These are phyloP conservation scores for Seriola aureovittata DNA, from an alignment of 2,113 vertebrate species.

Conservation along the genomic window DNA sequence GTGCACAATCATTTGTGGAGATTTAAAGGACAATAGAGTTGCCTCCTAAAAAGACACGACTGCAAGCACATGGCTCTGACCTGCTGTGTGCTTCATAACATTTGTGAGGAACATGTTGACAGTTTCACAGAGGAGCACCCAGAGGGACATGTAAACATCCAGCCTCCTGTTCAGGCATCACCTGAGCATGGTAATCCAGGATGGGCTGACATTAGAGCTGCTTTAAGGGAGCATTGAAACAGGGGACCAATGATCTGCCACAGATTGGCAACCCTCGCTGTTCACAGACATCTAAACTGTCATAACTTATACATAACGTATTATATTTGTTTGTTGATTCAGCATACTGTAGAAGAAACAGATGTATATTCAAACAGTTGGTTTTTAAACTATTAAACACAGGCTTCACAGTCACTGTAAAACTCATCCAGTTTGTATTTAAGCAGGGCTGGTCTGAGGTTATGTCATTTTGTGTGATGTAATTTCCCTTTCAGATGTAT, in stretches of 20 bases:
- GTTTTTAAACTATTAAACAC: too few species aligned
- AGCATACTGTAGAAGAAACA: too few species aligned
- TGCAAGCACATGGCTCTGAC: background rate
- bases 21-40: background rate
- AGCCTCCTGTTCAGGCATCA: background rate
- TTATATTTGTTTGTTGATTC: too few species aligned
- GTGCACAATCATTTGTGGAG: background rate
- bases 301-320: too few species aligned
- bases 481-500: too few species aligned
- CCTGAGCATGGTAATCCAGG: background rate
- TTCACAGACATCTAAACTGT: too few species aligned
- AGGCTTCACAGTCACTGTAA: too few species aligned
- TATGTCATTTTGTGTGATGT: too few species aligned
- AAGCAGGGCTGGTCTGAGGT: too few species aligned
- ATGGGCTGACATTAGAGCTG: background rate
- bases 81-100: conserved; percentile 15
- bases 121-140: background rate
- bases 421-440: too few species aligned
- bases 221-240: background rate
- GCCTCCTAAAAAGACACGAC: background rate
- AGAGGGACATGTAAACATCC: background rate
- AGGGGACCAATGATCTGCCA: background rate
- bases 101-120: conserved; percentile 6
- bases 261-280: too few species aligned
- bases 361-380: too few species aligned